Base-by-base conservation (phyloP, 2,797 vertebrate genomes). In the Mus caroli region DNA sequence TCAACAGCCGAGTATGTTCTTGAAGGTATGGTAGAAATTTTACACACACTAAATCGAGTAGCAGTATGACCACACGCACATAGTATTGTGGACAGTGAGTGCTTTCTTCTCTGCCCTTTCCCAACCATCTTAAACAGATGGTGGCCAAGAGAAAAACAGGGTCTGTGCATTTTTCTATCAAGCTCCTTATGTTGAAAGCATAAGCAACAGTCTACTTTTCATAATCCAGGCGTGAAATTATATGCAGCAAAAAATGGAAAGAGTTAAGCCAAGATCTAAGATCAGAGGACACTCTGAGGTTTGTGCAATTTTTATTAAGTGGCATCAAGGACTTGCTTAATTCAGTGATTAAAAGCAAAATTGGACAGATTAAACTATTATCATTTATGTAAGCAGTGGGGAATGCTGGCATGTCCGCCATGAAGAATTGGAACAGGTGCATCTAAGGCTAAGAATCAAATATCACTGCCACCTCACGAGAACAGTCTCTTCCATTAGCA, bases 341-440 rank as follows among this genome's bases (percentile, higher is more conserved):
- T 46, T 96, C 28, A 9, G 76, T 96, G 97, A 98, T 98, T 98
- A 98, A 98, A 98, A 97, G 96, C 97, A 98, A 98, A 97, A 97
- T 92, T 97, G 95, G 88, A 97, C 1, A 96, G 98, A 98, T 98
- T 98, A 98, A 98, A 97, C 92, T 97, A 97, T 98, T 98, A 98
- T 97, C 97, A 97, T 98, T 97, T 98, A 97, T 97, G 97, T 94
- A 97, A 98, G 98, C 88, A 94, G 96, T 8, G 0, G 77, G 2
- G 62, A 98, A 98, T 94, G 95, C 88, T 98, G 98, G 97, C 97
- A 98, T 97, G 98, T 37, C 3, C 12, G 67, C 97, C 89, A 4
- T 98, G 97, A 98, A 98, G 98, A 98, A 98, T 93, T 95, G 96
- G 92, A 98, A 98, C 98, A 98, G 98, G 98, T 99, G 98, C 76